Percentiles rank a stretch among this genome's conserved stretches.
Conservation (phyloP, 2,797 vertebrate species). For the Sciurus carolinensis region DNA sequence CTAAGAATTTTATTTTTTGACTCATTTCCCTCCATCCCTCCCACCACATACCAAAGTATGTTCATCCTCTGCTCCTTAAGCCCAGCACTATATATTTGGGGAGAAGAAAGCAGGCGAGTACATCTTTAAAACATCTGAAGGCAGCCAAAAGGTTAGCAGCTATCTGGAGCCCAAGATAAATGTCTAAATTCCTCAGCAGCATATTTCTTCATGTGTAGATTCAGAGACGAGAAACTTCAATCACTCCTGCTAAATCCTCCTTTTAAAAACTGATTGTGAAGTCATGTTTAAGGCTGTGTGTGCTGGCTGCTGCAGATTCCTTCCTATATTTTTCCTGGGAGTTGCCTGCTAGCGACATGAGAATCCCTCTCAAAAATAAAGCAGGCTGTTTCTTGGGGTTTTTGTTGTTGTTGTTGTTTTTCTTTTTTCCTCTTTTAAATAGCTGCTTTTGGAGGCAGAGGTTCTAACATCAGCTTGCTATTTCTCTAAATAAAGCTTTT, state of each 20-base stretch:
- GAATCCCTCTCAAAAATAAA: conserved; percentile 72
- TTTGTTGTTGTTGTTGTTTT: too few species aligned
- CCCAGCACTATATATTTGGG: conserved; percentile 6
- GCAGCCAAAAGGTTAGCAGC: conserved; percentile 67
- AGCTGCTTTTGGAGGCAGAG: conserved; percentile 66
- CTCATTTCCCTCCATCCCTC: background rate
- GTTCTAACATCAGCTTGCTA: conserved; percentile 77
- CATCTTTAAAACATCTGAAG: conserved; percentile 61
- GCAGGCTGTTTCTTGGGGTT: background rate
- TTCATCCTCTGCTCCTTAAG: conserved; percentile 23
- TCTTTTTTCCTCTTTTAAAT: conserved; percentile 50
- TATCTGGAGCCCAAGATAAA: conserved; percentile 72
- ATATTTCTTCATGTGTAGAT: conserved; percentile 76
- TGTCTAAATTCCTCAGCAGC: conserved; percentile 63
- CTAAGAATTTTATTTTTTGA: conserved; percentile 3
- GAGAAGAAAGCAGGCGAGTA: background rate
- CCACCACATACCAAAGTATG: background rate
- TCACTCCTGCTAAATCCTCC: conserved; percentile 70
- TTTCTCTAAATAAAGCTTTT: conserved; percentile 68
- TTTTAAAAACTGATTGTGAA: conserved; percentile 78
- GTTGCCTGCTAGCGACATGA: conserved; percentile 68
- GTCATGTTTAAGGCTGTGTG: conserved; percentile 77
- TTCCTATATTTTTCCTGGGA: conserved; percentile 78
- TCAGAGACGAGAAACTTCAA: conserved; percentile 77
- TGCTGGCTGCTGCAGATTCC: conserved; percentile 70